These are phyloP conservation scores for Campylorhamphus procurvoides DNA, from an alignment of 2,113 vertebrate species.

Conservation along the genomic window DNA sequence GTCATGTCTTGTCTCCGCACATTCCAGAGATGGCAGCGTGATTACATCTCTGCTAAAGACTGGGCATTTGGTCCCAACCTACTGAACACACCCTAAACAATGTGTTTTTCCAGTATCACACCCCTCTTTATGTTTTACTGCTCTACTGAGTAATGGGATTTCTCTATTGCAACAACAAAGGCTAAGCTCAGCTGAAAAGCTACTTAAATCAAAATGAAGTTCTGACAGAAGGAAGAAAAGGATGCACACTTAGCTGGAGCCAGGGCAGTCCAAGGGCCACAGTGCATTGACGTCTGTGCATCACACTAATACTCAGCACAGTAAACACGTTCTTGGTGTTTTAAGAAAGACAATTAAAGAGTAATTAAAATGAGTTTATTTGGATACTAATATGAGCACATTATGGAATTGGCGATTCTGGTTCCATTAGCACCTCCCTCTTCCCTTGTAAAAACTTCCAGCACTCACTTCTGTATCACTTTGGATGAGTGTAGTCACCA, in stretches of 20 bases:
- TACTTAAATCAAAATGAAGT: neutral
- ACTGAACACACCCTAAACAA: constrained; percentile 45
- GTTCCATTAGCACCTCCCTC: neutral
- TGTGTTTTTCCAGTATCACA: constrained; percentile 41
- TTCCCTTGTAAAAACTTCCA: neutral
- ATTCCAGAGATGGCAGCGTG: constrained; percentile 48
- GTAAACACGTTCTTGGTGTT: neutral
- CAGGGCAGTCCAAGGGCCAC: neutral
- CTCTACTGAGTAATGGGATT: neutral
- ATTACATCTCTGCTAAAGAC: constrained; percentile 21
- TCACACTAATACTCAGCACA: neutral
- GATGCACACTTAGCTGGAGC: neutral
- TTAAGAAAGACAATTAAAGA: neutral
- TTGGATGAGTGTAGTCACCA: neutral
- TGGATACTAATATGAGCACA: neutral
- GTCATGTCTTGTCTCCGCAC: constrained; percentile 33
- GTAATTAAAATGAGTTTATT: neutral
- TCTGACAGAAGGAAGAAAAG: neutral
- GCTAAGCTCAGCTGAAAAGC: neutral
- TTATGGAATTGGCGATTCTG: neutral
- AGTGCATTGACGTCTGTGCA: neutral
- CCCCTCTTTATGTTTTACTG: neutral
- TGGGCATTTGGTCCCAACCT: neutral
- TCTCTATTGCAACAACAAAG: neutral
- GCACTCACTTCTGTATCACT: neutral